A percentile compares a stretch with the other conserved stretches of the same genome.
Conservation (phyloP, 2,888 invertebrate genomes). For the Brachynemurus nebulosus region DNA sequence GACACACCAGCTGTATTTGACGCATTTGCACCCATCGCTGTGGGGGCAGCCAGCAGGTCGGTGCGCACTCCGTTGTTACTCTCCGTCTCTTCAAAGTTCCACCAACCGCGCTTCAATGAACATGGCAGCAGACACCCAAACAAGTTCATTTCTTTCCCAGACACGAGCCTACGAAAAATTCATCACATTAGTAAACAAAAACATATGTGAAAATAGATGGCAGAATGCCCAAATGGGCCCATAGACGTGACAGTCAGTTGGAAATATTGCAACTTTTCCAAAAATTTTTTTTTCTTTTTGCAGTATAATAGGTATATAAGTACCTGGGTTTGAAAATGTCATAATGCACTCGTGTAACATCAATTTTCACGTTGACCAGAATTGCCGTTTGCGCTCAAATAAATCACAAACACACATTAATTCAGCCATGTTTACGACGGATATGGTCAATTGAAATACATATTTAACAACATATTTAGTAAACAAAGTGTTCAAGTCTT, state of each 20-base stretch:
- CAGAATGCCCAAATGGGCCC: too few relatives aligned
- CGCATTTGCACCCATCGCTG: conserved; percentile 33
- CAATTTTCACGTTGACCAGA: too few relatives aligned
- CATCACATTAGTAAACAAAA: not conserved
- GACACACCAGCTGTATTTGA: conserved; percentile 25
- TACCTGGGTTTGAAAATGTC: not conserved
- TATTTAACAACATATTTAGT: too few relatives aligned
- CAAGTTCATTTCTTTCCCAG: conserved; percentile 44
- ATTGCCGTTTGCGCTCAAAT: too few relatives aligned
- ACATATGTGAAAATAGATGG: too few relatives aligned
- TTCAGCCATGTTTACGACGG: too few relatives aligned
- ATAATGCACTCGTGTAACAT: too few relatives aligned
- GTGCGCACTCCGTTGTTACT: conserved; percentile 30
- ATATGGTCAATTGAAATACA: too few relatives aligned
- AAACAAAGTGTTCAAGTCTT: too few relatives aligned
- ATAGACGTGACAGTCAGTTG: too few relatives aligned
- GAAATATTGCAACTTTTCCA: too few relatives aligned
- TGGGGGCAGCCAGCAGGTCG: conserved; percentile 24
- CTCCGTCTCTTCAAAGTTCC: conserved; percentile 28
- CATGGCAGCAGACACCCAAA: conserved; percentile 42
- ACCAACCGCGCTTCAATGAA: conserved; percentile 40
- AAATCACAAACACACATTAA: too few relatives aligned
- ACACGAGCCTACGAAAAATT: conserved; percentile 34
- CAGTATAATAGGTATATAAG: not conserved
- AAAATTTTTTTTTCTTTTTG: not conserved